A percentile compares a stretch with the other conserved stretches of the same genome.
Conservation (phyloP, 2,113 vertebrate species). For the Saccopteryx leptura region DNA sequence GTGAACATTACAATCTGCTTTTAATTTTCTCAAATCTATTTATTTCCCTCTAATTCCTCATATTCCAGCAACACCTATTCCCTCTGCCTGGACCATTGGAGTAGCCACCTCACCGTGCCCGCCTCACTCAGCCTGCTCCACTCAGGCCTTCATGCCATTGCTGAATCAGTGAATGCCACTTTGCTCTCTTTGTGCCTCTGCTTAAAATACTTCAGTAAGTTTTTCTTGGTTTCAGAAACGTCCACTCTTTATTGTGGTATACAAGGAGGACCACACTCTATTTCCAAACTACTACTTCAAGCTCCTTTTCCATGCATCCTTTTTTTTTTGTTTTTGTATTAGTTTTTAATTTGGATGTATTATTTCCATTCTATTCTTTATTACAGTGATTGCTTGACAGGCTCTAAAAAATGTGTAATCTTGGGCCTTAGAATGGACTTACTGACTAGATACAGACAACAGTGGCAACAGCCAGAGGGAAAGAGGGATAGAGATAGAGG, state of each 20-base stretch:
- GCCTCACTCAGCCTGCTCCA: rapidly evolving
- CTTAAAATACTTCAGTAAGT: neutral
- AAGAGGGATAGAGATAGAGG: no score
- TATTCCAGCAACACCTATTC: neutral
- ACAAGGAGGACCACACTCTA: neutral
- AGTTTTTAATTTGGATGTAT: neutral
- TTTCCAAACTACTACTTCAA: neutral
- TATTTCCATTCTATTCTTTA: neutral
- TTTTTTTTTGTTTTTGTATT: neutral
- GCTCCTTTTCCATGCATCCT: neutral
- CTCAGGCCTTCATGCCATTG: neutral
- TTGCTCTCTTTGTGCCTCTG: neutral
- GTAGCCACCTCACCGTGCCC: no score
- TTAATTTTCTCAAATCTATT: neutral
- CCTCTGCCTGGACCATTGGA: neutral
- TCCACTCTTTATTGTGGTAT: neutral
- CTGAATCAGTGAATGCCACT: neutral
- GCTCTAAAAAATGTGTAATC: neutral
- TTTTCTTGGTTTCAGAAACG: neutral
- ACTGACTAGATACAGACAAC: neutral
- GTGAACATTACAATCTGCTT: neutral
- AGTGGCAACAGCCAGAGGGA: no score
- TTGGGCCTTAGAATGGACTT: neutral
- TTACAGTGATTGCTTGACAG: neutral
- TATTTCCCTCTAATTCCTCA: neutral